phyloP scores from a whole-genome alignment of 2,797 vertebrate genomes.

The Mus caroli region DNA sequence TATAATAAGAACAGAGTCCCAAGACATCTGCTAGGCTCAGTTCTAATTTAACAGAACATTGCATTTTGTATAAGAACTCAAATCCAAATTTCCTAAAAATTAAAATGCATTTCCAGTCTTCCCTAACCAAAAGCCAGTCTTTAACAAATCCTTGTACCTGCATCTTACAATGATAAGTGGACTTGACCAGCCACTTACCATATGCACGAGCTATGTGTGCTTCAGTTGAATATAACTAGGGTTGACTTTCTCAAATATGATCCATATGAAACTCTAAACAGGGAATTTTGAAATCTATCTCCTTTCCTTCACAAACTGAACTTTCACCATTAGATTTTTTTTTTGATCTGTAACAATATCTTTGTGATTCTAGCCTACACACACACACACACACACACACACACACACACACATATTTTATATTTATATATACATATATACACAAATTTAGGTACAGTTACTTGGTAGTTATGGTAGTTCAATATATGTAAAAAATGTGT shows the following conservation, averaged over 20 bases:
- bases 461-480: not conserved
- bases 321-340: not conserved
- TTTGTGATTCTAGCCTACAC: not conserved
- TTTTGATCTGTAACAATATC: not conserved
- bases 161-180: not conserved
- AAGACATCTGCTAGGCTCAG: too few species aligned
- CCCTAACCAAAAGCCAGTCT: not conserved
- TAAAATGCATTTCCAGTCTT: not conserved
- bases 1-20: not conserved
- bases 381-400: too few species aligned
- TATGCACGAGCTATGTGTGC: not conserved
- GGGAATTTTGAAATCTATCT: not conserved
- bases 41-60: not conserved
- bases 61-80: not conserved
- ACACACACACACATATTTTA: too few species aligned
- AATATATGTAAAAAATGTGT: fast-evolving
- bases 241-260: not conserved
- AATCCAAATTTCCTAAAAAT: not conserved
- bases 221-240: not conserved
- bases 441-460: not conserved
- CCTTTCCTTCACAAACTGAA: not conserved
- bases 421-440: too few species aligned
- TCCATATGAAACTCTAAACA: not conserved
- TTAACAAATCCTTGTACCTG: not conserved
- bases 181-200: not conserved